Percentiles rank a stretch among this genome's conserved stretches.
Conservation (phyloP, 2,888 invertebrate genomes). For the Tanytarsus gracilentus region DNA sequence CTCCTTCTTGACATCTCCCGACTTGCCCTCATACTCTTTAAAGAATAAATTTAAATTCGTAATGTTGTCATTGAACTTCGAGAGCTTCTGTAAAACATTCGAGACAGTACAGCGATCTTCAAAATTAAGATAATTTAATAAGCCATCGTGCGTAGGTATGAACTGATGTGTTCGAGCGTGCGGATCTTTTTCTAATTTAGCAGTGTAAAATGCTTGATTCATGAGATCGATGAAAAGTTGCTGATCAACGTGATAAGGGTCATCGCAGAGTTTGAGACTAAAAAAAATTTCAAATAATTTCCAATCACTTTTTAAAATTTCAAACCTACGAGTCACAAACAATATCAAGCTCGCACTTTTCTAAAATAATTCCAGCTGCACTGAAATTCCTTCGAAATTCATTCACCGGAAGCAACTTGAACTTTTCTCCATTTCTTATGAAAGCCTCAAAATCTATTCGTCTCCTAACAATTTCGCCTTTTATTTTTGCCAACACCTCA, state of each 20-base stretch:
- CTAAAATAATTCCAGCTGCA: conserved; percentile 55
- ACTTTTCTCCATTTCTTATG: conserved; percentile 55
- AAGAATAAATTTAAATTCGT: conserved; percentile 62
- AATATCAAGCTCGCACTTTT: conserved; percentile 57
- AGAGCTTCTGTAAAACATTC: conserved; percentile 58
- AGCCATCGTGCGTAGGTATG: conserved; percentile 56
- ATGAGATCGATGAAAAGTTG: conserved; percentile 56
- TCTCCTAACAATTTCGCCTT: conserved; percentile 59
- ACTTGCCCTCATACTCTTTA: conserved; percentile 52
- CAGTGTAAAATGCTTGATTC: conserved; percentile 61
- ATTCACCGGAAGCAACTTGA: conserved; percentile 51
- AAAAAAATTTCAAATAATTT: conserved; percentile 30
- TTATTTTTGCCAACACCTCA: conserved; percentile 62
- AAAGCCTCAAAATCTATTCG: conserved; percentile 58
- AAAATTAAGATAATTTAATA: conserved; percentile 59
- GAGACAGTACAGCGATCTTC: conserved; percentile 58
- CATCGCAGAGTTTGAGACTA: conserved; percentile 56
- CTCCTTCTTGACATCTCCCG: conserved; percentile 56
- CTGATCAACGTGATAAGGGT: conserved; percentile 55
- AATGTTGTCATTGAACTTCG: conserved; percentile 54
- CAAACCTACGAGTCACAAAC: conserved; percentile 59
- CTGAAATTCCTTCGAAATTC: conserved; percentile 66
- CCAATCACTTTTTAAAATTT: too few relatives aligned
- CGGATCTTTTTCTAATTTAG: conserved; percentile 57
- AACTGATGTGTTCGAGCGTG: conserved; percentile 60